These are phyloP conservation scores for Trematomus bernacchii DNA, from an alignment of 2,797 vertebrate genomes.

Conservation along the genomic window DNA sequence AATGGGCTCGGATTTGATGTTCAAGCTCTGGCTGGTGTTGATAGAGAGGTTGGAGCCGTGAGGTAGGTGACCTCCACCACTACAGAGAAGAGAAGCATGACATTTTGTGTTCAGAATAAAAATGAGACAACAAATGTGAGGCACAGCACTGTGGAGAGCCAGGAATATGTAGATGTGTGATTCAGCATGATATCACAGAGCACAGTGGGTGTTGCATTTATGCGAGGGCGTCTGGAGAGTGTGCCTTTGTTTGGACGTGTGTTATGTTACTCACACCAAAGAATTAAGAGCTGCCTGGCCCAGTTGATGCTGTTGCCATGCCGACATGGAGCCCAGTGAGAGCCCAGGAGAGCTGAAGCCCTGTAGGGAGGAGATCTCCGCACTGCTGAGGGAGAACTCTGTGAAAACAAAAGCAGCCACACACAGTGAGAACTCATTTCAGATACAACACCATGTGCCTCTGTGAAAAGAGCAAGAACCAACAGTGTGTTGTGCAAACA, in stretches of 20 bases:
- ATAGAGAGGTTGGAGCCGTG: conserved; percentile 97
- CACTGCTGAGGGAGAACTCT: conserved; percentile 98
- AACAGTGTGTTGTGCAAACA: conserved; percentile 41
- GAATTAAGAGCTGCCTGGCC: conserved; percentile 96
- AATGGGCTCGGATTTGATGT: conserved; percentile 98
- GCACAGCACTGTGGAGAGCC: conserved; percentile 28
- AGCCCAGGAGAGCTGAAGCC: conserved; percentile 97
- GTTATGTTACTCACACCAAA: conserved; percentile 96
- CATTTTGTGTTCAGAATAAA: conserved; percentile 26
- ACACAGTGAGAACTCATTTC: conserved; percentile 66
- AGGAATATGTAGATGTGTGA: conserved; percentile 65
- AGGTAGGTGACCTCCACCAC: conserved; percentile 96
- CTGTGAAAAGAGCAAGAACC: conserved; percentile 62
- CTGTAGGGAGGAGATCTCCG: conserved; percentile 96
- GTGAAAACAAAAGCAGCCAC: conserved; percentile 73
- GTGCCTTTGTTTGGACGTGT: conserved; percentile 76
- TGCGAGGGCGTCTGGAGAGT: conserved; percentile 74
- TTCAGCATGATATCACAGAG: conserved; percentile 42
- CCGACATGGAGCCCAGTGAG: conserved; percentile 95
- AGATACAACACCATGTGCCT: conserved; percentile 49
- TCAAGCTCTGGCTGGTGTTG: conserved; percentile 96
- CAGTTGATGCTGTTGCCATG: conserved; percentile 99
- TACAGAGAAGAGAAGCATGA: conserved; percentile 68
- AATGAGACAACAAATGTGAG: conserved; percentile 37
- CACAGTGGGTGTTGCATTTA: conserved; percentile 68